phyloP scores from a whole-genome alignment of 2,797 vertebrate species.

The Sus cebifrons region DNA sequence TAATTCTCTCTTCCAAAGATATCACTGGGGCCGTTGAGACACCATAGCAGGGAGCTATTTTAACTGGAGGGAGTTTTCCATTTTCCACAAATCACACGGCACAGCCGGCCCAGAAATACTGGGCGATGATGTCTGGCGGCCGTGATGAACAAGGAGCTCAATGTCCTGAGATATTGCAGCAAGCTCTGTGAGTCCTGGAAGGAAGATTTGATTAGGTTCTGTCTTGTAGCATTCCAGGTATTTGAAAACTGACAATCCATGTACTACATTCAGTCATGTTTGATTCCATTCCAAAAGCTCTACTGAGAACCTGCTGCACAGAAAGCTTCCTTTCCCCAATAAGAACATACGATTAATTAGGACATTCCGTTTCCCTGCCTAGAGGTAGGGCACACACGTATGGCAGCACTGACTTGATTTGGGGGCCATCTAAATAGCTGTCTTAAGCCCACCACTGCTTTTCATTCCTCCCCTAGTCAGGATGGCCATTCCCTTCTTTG shows the following conservation, averaged over 20 bases:
- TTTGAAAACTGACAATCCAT: slow-evolving; percentile 41
- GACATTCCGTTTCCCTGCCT: not conserved
- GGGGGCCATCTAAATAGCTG: not conserved
- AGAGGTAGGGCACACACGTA: not conserved
- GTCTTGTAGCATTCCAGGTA: slow-evolving; percentile 41
- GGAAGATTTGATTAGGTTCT: slow-evolving; percentile 61
- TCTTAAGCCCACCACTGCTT: not conserved
- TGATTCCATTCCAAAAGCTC: slow-evolving; percentile 1
- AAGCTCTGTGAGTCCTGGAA: slow-evolving; percentile 50
- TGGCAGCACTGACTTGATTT: not conserved
- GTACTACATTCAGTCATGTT: not conserved
- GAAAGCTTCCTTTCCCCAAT: not conserved
- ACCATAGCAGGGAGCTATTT: not conserved
- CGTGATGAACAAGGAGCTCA: not conserved
- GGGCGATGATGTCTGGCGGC: not conserved
- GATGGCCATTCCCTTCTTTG: not conserved
- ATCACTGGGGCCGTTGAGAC: not conserved
- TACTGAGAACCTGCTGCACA: not conserved
- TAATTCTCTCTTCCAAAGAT: not conserved
- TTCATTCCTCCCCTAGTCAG: not conserved
- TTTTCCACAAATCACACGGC: not conserved
- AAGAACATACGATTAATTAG: not conserved
- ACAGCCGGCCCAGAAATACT: not conserved
- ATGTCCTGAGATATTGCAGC: slow-evolving; percentile 6
- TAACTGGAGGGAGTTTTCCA: not conserved